Percentiles rank a stretch among this genome's conserved stretches.
Conservation (phyloP, 2,888 invertebrate species). For the Nebria salina region DNA sequence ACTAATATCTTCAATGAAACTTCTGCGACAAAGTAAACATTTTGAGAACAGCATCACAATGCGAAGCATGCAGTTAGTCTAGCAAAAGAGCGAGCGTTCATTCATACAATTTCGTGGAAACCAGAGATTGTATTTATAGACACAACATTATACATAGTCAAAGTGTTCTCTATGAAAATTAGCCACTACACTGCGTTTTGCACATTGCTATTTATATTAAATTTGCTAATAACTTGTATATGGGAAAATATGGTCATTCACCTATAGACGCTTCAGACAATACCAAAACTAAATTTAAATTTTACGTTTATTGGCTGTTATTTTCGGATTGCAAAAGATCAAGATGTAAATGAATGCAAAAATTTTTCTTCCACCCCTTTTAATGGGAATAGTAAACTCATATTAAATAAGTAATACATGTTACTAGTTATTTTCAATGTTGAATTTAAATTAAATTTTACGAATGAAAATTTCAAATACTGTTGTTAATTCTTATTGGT, state of each 20-base stretch:
- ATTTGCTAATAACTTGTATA: neutral
- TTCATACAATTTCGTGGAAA: constrained; percentile 11
- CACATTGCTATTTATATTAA: neutral
- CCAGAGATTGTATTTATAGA: constrained; percentile 9
- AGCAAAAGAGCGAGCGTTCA: constrained; percentile 9
- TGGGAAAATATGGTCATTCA: neutral
- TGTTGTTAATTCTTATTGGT: no score
- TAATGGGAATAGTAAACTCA: no score
- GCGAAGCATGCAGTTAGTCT: neutral
- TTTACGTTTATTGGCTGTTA: no score
- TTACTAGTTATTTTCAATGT: no score
- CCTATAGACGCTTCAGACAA: neutral
- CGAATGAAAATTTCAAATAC: no score
- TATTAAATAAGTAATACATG: no score
- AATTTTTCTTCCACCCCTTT: no score
- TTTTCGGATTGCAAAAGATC: no score
- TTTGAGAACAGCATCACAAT: neutral
- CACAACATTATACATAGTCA: neutral
- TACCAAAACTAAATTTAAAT: neutral
- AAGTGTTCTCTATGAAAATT: constrained; percentile 7
- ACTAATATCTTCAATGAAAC: neutral
- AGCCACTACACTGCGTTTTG: constrained; percentile 4
- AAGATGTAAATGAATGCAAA: no score
- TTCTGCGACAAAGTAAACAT: neutral
- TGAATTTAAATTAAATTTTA: no score